phyloP scores from a whole-genome alignment of 2,888 invertebrate species.

The Tiliacea aurago region DNA sequence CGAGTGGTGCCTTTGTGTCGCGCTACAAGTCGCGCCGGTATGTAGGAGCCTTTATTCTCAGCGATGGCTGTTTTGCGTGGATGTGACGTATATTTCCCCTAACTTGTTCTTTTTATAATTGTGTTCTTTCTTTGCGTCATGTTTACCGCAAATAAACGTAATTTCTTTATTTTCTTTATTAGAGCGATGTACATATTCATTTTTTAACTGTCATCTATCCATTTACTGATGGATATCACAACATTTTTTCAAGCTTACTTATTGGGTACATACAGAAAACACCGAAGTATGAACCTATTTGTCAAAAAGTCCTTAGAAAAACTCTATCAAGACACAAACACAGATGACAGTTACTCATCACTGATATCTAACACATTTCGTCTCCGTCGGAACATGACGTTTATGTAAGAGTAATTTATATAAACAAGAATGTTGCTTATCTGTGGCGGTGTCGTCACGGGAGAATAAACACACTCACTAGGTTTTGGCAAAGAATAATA shows the following conservation, averaged over 20 bases:
- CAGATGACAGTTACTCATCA: conserved; percentile 32
- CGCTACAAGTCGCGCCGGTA: too few species aligned
- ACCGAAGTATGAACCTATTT: background rate
- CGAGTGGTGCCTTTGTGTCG: too few species aligned
- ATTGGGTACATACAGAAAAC: background rate
- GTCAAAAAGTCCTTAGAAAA: background rate
- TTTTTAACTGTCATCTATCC: too few species aligned
- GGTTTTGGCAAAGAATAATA: conserved; percentile 22
- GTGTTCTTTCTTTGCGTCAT: too few species aligned
- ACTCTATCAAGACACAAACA: background rate
- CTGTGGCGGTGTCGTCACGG: conserved; percentile 44
- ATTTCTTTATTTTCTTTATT: too few species aligned
- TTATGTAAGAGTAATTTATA: conserved; percentile 56
- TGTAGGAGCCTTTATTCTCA: too few species aligned
- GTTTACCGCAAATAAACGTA: too few species aligned
- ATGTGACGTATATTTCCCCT: too few species aligned
- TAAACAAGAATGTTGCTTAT: conserved; percentile 57
- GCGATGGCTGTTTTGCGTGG: too few species aligned
- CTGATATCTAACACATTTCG: conserved; percentile 26
- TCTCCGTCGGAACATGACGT: conserved; percentile 42
- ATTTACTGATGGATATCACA: too few species aligned
- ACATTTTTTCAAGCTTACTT: background rate
- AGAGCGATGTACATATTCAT: too few species aligned
- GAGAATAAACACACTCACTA: conserved; percentile 43
- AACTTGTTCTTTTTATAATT: too few species aligned